Evolutionary conservation across 2,113 vertebrate genomes (phyloP).

Genomic region (Astur gentilis): DNA sequence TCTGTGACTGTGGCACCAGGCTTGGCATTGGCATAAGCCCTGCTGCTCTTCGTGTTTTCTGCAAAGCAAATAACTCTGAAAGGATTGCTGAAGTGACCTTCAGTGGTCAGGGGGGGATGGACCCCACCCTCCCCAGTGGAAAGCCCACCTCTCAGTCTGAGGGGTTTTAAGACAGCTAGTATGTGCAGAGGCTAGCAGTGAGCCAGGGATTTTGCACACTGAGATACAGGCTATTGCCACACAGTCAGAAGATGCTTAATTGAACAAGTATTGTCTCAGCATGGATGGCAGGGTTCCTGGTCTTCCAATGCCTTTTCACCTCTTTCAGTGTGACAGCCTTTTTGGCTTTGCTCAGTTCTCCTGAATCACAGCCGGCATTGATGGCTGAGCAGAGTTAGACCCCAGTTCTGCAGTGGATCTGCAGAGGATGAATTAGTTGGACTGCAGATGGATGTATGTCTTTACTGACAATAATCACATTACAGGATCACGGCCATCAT

Average conservation of each 20-base stretch:
- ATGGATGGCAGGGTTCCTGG: background rate
- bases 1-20: background rate
- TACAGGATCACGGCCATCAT: conserved; percentile 14
- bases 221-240: conserved; percentile 41
- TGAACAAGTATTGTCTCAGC: conserved; percentile 36
- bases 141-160: background rate
- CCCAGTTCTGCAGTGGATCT: background rate
- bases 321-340: background rate
- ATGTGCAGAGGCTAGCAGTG: conserved; percentile 44
- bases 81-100: background rate
- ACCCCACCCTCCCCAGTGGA: background rate
- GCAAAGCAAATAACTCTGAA: background rate
- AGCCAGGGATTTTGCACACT: conserved; percentile 53
- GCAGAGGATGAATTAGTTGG: background rate
- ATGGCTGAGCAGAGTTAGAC: background rate
- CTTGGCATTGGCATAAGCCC: background rate
- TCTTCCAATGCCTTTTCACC: background rate
- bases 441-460: background rate
- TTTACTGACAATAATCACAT: background rate
- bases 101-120: background rate
- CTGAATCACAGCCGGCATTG: background rate
- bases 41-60: background rate
- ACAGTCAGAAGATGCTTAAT: conserved; percentile 59
- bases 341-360: background rate
- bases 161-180: background rate